Base-by-base conservation (phyloP, 2,888 invertebrate genomes). In the Dysmachus trigonus region DNA sequence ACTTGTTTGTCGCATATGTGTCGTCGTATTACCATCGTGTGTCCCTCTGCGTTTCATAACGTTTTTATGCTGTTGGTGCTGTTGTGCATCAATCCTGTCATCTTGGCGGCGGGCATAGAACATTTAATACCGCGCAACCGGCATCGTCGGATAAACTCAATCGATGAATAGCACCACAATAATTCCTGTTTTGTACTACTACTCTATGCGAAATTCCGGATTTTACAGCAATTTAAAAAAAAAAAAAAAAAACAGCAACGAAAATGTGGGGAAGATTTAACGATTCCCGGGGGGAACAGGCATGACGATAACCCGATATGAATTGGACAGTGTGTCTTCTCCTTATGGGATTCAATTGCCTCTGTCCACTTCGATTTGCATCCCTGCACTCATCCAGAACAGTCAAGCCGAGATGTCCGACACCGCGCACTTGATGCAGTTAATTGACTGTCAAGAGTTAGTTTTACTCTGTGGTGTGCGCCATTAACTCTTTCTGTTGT, bases 401-500 rank as follows among this genome's bases (percentile, higher is more conserved):
- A 27, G 41, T 41, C 22, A 35, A 27, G 35, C n/a, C 7, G 35
- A 31, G 51, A 33, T 33, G 53, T 22, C 31, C 31, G 81, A 2
- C 30, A 31, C n/a, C n/a, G 18, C 18, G 51, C 22, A 74, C 51
- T 85, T 85, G 85, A 76, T 38, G 74, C 76, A 77, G 77, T 85
- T 85, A 85, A 85, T 85, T 85, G 85, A 77, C 76, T 85, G 85
- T 77, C 85, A 85, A 76, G 76, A 85, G 76, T 33, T 76, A 76
- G 76, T 51, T 73, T 85, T 85, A 85, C 53, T 77, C 53, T 77
- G 85, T 85, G 85, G 74, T 51, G 74, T 85, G 73, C 10, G 62
- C 62, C 85, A 76, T 85, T 85, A 51, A 85, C 33, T 53, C 73
- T 76, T 85, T 76, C 72, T 51, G 74, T 62, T 77, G 76, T 83